Evolutionary conservation across 2,797 vertebrate genomes (phyloP), one percentile per base, ranked within the genome.

Genomic region (Danionella dracula): DNA sequence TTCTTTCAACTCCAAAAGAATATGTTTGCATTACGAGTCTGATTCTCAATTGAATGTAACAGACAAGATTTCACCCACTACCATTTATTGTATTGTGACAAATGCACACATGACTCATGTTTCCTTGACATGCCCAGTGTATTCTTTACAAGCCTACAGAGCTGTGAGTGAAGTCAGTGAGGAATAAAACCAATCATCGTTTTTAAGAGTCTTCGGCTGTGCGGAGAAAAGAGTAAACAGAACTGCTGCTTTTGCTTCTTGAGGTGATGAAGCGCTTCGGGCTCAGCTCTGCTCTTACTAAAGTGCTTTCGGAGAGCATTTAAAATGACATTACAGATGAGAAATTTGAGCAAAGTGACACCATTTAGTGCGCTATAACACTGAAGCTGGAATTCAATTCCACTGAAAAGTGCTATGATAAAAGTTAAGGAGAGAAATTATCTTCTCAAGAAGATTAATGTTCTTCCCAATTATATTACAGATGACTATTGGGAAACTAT

Each of bases 201-300:
- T n/a, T n/a, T n/a, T n/a, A n/a, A n/a, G n/a, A 27, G 23, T 69
- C 81, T 81, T 56, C 65, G 20, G 78, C 46, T 73, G 81, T 41
- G 59, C 78, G 79, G 72, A 77, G 78, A 81, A 78, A 77, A 79
- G 81, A 78, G 80, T 77, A 82, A 86, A 86, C 78, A 79, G 76
- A 70, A 73, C 76, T 82, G 73, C 75, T 82, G 81, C 72, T 85
- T 73, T 72, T 56, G 79, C 81, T 80, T 75, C 76, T 80, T 54
- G 64, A 61, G 72, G 84, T 65, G 73, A 79, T 50, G 41, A 69
- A 69, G 63, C 73, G 70, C 68, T 61, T 20, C 77, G 65, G 73
- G 70, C 68, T 61, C 27, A 77, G 65, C 81, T 84, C 69, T 66
- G 62, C 46, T 16, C 80, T 70, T 74, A 72, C 68, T 72, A 41